Conservation (phyloP, 2,113 vertebrate species). For the Albula glossodonta region DNA sequence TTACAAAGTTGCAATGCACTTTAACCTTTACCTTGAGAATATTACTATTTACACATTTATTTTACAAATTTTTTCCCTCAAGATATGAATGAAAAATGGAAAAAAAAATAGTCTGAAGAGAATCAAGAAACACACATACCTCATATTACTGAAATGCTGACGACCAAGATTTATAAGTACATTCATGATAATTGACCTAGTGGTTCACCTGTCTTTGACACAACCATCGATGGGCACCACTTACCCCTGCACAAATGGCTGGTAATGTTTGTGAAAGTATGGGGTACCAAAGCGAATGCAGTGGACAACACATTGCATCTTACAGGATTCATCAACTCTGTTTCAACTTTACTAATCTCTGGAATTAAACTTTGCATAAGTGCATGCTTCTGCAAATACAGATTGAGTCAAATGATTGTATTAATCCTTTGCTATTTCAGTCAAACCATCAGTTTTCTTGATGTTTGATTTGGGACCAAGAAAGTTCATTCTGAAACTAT, state of each 20-base stretch:
- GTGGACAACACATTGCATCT: no score
- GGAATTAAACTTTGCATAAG: not conserved
- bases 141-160: no score
- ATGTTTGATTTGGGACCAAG: not conserved
- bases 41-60: no score
- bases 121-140: not conserved
- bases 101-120: slow-evolving; percentile 25
- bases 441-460: not conserved
- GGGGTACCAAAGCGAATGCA: no score
- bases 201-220: no score
- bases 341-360: not conserved
- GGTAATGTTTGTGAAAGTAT: not conserved
- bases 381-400: not conserved
- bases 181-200: no score
- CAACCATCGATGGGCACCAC: no score
- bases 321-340: not conserved
- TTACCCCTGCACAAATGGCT: not conserved
- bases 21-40: no score
- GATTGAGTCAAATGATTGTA: not conserved
- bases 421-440: not conserved
- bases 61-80: no score
- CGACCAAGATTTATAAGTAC: no score
- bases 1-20: no score
- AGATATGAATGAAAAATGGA: slow-evolving; percentile 17
- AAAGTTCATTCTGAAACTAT: not conserved